Evolutionary conservation across 2,888 invertebrate species (phyloP), one percentile per base, ranked within the genome.

Genomic region (Ectemnius continuus): DNA sequence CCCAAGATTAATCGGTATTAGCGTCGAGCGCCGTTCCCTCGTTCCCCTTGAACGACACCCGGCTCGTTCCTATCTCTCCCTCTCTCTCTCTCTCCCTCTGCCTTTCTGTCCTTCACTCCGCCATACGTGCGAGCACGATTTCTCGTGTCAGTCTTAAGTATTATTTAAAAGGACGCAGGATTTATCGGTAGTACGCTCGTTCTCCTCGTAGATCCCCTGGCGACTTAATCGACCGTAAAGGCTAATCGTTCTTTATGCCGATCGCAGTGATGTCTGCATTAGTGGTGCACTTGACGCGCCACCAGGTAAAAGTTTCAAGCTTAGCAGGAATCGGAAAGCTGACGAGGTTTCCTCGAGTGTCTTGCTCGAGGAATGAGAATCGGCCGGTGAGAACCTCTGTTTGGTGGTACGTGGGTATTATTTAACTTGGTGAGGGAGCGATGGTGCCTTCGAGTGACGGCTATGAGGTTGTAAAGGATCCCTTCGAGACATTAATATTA

Each of bases 401-500:
- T 11, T 36, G 28, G 73, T 28, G 72, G 81, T 79, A 77, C 83
- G 77, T 78, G 82, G 83, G 84, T 87, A 88, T 88, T 85, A 87
- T 88, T 88, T 87, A 87, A 88, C 84, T 88, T 87, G 86, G 85
- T 87, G 85, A 87, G 83, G 85, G 84, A 85, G 86, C 85, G 85
- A 86, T 82, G 83, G 86, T 87, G 82, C 85, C 85, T 87, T 86
- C 85, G 87, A 88, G 86, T 87, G 87, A 88, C 87, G 85, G 84
- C 82, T 85, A 87, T 84, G 84, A 87, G 86, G 85, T 85, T 88
- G 86, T 86, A 86, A 87, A 86, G 83, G 86, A 88, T 87, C 86
- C 86, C 85, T 84, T 81, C 83, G 83, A 86, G 86, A 88, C 87
- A 88, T 88, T 85, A 88, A 88, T 87, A 88, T 87, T 86, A 85